Base-by-base conservation (phyloP, 2,113 vertebrate genomes). In the Colius striatus region DNA sequence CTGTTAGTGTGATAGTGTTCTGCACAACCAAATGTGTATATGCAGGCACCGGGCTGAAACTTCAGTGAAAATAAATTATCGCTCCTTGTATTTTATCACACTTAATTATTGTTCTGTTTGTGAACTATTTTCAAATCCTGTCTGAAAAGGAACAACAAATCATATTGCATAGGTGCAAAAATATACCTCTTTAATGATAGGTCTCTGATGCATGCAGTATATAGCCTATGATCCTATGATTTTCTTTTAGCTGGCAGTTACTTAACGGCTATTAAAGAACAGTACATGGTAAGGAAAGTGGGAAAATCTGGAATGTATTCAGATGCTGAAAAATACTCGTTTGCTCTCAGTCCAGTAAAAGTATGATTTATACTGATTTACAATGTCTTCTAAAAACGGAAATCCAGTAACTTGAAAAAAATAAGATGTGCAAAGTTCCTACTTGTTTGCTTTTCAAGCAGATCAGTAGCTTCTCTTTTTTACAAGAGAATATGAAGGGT, bases 401-500 rank as follows among this genome's bases (percentile, higher is more conserved):
- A 80, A 90, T 62, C 8, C 29, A 57, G 55, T 66, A 51, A 41
- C 16, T 67, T 73, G 7, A 32, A 84, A 89, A 83, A 93, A 84
- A 55, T 41, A 51, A 5, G 32, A 89, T 55, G 13, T 70, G 30
- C 5, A 70, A 72, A 83, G 16, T 76, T 82, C 26, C 23, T 60
- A 16, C 54, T 50, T 82, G 27, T 82, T 88, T 93, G 38, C 47
- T 86, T 95, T 81, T 89, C 65, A 77, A 89, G 58, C 16, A 94
- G 36, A 80, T 67, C 51, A 60, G 85, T 63, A 11, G 47, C 3
- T 90, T 85, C 92, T 93, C 63, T 77, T 20, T 89, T 84, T 86
- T 78, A 78, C 76, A 78, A 90, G 53, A 85, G 84, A 93, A 17
- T 80, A 67, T 65, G 73, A 91, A 89, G 76, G 80, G 80, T 92